Percentiles rank a stretch among this genome's conserved stretches.
Evolutionary conservation across 2,888 invertebrate species (phyloP).

Genomic region (Drosophila macrothrix): DNA sequence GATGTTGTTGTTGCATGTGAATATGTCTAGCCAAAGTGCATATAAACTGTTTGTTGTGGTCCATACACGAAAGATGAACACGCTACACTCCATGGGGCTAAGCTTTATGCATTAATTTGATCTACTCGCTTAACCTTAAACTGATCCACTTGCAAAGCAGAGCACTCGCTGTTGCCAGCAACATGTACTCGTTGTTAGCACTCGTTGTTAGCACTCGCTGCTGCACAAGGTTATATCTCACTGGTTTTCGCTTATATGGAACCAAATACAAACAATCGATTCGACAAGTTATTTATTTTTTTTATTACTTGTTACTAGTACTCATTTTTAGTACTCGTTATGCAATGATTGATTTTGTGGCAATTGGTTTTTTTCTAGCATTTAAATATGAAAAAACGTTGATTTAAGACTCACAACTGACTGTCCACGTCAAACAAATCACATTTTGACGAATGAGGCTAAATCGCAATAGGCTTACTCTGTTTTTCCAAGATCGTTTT

Average conservation of each 20-base stretch:
- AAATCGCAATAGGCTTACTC: constrained; percentile 2
- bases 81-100: not conserved
- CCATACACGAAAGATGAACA: constrained; percentile 2
- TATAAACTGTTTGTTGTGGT: not conserved
- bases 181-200: not conserved
- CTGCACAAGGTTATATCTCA: not conserved
- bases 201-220: not conserved
- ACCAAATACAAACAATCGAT: not conserved
- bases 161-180: not conserved
- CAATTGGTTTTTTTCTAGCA: not conserved
- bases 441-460: not conserved
- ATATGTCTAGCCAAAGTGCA: not conserved
- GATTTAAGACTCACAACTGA: constrained; percentile 8
- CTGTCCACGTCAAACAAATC: not conserved
- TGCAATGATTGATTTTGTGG: not conserved
- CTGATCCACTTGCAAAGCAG: not conserved
- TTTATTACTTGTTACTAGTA: not conserved
- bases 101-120: constrained; percentile 1
- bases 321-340: not conserved
- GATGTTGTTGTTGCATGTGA: constrained; percentile 15
- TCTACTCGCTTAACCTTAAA: not conserved
- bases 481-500: not conserved
- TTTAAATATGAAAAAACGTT: not conserved
- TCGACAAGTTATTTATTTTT: not conserved
- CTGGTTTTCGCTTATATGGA: not conserved